These are phyloP conservation scores for Chaetorhynchus papuensis DNA, from an alignment of 2,113 vertebrate genomes.

Conservation along the genomic window DNA sequence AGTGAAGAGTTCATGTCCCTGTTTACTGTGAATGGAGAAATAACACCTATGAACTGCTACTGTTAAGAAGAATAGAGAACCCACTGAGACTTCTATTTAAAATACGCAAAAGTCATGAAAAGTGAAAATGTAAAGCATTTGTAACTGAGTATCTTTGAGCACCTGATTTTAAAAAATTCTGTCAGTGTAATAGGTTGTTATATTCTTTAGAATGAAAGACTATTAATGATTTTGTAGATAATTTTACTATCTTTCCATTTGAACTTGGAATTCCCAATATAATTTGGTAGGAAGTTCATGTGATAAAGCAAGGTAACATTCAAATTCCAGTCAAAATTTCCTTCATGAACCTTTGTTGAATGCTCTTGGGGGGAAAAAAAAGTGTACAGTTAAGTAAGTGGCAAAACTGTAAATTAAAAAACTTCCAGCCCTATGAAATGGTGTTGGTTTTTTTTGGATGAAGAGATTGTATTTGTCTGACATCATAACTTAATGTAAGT, in stretches of 20 bases:
- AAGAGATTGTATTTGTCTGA: slow-evolving; percentile 3
- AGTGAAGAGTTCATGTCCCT: background rate
- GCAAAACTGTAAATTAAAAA: background rate
- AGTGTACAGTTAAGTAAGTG: background rate
- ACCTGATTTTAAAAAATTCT: background rate
- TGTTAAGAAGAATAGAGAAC: background rate
- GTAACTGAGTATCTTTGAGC: background rate
- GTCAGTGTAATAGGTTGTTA: background rate
- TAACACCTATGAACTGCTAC: background rate
- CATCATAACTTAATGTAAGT: background rate
- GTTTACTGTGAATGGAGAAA: background rate
- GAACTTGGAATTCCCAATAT: background rate
- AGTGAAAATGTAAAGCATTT: background rate
- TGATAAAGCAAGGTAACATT: background rate
- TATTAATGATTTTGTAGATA: background rate
- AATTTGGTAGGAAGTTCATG: background rate
- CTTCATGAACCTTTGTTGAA: background rate
- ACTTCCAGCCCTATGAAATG: background rate
- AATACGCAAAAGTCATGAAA: background rate
- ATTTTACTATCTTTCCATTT: background rate
- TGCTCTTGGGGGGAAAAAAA: background rate
- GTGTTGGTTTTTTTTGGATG: background rate
- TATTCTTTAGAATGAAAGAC: background rate
- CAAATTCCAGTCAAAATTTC: background rate
- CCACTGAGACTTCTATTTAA: background rate